Conservation (phyloP, 2,113 vertebrate species). For the Solenodon paradoxus region DNA sequence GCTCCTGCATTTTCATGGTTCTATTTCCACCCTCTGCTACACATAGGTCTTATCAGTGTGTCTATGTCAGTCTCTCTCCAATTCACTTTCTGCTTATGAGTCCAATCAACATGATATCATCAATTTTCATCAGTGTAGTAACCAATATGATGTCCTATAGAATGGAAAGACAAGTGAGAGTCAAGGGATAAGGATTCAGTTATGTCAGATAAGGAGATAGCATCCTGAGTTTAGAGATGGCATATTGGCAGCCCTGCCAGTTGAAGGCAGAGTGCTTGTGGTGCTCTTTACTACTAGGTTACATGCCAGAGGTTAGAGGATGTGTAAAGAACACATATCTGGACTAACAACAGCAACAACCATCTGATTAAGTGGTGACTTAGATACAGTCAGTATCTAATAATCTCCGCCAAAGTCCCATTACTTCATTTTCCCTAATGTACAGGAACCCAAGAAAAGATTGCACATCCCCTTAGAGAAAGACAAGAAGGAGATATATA, state of each 20-base stretch:
- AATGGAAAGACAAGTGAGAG: neutral
- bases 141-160: neutral
- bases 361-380: neutral
- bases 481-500: neutral
- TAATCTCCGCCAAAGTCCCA: neutral
- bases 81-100: neutral
- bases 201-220: neutral
- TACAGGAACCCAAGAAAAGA: neutral
- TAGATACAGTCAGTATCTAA: neutral
- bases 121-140: too few relatives aligned
- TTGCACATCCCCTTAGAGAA: neutral
- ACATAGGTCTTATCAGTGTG: neutral
- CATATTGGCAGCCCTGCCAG: neutral
- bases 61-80: neutral
- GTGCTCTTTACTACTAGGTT: neutral
- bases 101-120: neutral
- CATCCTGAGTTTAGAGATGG: neutral
- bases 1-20: neutral
- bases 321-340: neutral
- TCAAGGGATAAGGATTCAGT: neutral
- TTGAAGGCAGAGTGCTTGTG: neutral
- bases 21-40: neutral
- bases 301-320: neutral
- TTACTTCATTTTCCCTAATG: neutral
- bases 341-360: neutral